Conservation (phyloP, 2,888 invertebrate genomes). For the Andrena praecox region DNA sequence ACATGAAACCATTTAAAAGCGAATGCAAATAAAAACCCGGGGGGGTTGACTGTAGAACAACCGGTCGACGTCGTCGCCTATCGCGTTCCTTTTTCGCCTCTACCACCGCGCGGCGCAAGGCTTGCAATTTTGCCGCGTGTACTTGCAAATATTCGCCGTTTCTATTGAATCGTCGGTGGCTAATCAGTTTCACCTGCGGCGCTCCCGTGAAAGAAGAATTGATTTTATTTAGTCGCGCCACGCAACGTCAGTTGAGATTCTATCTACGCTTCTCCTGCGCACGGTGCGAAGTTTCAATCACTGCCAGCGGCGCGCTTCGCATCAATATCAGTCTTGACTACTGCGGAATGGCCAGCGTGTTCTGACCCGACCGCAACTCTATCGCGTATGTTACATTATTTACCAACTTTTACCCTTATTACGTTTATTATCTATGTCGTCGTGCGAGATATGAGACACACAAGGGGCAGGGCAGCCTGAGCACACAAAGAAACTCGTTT, state of each 20-base stretch:
- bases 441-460: background rate
- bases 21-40: slow-evolving; percentile 40
- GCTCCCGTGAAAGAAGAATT: background rate
- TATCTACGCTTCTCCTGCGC: too few relatives aligned
- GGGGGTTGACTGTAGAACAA: slow-evolving; percentile 28
- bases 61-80: background rate
- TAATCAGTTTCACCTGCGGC: slow-evolving; percentile 10
- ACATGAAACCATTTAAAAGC: slow-evolving; percentile 46
- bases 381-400: background rate
- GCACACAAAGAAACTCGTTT: slow-evolving; percentile 23
- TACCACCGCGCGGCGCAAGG: background rate
- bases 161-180: background rate
- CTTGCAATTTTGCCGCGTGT: slow-evolving; percentile 1
- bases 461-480: background rate
- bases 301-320: background rate
- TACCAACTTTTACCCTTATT: background rate
- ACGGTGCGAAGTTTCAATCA: too few relatives aligned
- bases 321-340: background rate
- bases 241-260: too few relatives aligned
- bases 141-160: slow-evolving; percentile 11
- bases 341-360: too few relatives aligned
- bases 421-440: slow-evolving; percentile 3
- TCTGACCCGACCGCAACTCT: background rate
- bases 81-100: background rate
- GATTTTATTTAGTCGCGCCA: too few relatives aligned